Percentiles rank a stretch among this genome's conserved stretches.
Evolutionary conservation across 2,113 vertebrate species (phyloP).

Genomic region (Nothocercus julius): DNA sequence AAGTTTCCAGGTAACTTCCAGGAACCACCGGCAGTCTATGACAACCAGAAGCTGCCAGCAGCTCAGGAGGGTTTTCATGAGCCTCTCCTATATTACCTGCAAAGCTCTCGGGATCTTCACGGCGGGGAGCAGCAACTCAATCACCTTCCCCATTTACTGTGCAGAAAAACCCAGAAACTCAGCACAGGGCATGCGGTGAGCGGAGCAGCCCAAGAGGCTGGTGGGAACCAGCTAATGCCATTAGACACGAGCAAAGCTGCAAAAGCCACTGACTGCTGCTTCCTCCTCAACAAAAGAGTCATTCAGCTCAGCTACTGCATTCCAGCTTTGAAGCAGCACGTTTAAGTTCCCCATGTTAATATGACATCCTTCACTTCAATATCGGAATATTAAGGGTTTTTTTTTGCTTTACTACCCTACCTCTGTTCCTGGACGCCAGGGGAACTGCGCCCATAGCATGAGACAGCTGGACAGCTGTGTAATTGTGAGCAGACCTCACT

Average conservation of each 20-base stretch:
- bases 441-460: neutral
- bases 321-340: neutral
- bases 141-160: neutral
- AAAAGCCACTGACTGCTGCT: neutral
- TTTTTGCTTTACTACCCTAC: neutral
- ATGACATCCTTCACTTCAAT: neutral
- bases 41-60: neutral
- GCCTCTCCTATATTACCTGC: neutral
- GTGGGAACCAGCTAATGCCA: neutral
- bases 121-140: neutral
- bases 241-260: neutral
- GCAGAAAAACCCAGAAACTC: neutral
- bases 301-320: neutral
- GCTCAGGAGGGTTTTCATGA: accelerated
- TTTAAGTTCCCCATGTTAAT: neutral
- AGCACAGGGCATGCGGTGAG: neutral
- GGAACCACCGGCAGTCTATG: neutral
- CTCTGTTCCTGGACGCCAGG: neutral
- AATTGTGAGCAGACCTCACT: accelerated
- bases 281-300: neutral
- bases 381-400: neutral
- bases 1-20: neutral
- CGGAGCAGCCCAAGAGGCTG: neutral
- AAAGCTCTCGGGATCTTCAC: neutral
- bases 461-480: neutral